phyloP scores from a whole-genome alignment of 2,888 invertebrate species.

The Drosophila differens region DNA sequence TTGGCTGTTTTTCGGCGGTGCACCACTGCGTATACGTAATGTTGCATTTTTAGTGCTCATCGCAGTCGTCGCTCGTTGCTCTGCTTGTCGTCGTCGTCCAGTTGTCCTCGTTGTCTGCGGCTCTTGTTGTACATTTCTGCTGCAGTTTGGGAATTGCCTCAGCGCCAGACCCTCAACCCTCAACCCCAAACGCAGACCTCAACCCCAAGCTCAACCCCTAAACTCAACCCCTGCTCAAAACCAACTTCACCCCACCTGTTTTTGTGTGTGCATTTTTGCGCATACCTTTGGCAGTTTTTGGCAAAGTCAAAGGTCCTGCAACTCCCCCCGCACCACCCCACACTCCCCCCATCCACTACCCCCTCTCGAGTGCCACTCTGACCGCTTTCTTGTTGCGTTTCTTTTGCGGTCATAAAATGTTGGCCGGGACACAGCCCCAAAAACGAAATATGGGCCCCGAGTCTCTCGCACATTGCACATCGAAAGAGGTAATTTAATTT shows the following conservation, averaged over 20 bases:
- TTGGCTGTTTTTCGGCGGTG: conserved; percentile 62
- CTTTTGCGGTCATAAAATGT: conserved; percentile 79
- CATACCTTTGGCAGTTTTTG: conserved; percentile 78
- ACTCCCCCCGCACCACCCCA: neutral
- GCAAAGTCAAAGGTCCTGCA: conserved; percentile 76
- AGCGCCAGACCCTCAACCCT: conserved; percentile 7
- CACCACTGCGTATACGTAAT: conserved; percentile 82
- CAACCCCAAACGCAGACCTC: neutral
- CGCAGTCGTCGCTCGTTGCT: conserved; percentile 30
- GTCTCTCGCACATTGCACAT: conserved; percentile 68
- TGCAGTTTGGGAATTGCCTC: conserved; percentile 81
- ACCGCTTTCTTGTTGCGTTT: conserved; percentile 78
- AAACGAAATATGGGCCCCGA: conserved; percentile 68
- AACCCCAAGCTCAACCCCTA: conserved; percentile 2
- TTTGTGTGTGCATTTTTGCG: conserved; percentile 75
- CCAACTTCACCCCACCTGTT: conserved; percentile 33
- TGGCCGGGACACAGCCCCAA: conserved; percentile 36
- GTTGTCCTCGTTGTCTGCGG: conserved; percentile 67
- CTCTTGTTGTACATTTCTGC: conserved; percentile 79
- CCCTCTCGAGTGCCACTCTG: conserved; percentile 18
- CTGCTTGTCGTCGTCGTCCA: conserved; percentile 12
- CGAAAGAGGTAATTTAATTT: conserved; percentile 83
- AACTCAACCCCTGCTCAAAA: neutral
- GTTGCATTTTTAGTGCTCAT: conserved; percentile 71
- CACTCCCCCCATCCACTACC: neutral